Conservation (phyloP, 2,113 vertebrate genomes). For the Halcyon senegalensis region DNA sequence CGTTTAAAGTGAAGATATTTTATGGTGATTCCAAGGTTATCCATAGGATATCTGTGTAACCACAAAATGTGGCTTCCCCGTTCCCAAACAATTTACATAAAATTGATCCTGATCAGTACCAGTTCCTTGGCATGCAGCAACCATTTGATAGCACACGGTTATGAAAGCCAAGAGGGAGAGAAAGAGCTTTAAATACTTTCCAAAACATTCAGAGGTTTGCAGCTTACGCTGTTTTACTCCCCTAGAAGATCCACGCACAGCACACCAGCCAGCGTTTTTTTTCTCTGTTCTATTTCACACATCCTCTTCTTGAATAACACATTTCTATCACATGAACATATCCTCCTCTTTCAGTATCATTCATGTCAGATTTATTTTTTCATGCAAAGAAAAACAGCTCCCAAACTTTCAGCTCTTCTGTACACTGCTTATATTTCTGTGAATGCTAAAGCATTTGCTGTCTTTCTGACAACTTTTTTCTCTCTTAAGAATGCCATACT, state of each 20-base stretch:
- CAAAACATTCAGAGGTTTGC: not conserved
- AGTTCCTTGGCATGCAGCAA: not conserved
- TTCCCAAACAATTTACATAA: not conserved
- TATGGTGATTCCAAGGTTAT: not conserved
- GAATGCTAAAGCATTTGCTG: not conserved
- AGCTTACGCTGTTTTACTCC: not conserved
- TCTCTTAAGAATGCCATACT: not conserved
- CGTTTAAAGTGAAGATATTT: not conserved
- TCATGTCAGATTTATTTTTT: slow-evolving; percentile 16
- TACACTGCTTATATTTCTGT: not conserved
- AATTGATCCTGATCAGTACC: not conserved
- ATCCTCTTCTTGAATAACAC: slow-evolving; percentile 29
- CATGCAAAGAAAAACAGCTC: slow-evolving; percentile 41
- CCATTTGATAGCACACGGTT: not conserved
- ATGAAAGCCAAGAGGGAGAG: not conserved
- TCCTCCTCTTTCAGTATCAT: not conserved
- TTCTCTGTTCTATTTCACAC: slow-evolving; percentile 47
- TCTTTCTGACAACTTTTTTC: not conserved
- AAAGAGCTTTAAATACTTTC: not conserved
- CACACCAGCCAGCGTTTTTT: not conserved
- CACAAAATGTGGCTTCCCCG: not conserved
- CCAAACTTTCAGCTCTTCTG: not conserved
- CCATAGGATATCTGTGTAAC: not conserved
- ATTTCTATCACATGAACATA: slow-evolving; percentile 34
- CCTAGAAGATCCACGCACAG: not conserved